These are phyloP conservation scores for Acomys russatus DNA, from an alignment of 2,797 vertebrate genomes.

Conservation along the genomic window DNA sequence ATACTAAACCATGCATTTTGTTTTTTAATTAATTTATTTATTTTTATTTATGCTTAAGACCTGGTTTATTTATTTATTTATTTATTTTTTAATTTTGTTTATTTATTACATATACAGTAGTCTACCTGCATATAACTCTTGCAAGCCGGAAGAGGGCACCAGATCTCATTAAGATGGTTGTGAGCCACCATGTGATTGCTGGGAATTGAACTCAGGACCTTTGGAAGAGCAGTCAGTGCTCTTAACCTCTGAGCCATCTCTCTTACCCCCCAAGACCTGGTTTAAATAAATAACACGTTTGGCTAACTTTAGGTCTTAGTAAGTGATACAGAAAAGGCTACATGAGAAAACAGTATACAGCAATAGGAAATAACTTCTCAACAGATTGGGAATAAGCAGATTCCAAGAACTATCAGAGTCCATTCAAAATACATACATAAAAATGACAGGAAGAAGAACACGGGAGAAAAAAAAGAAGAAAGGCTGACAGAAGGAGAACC, in stretches of 20 bases:
- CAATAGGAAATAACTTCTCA: background rate
- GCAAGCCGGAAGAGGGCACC: no score
- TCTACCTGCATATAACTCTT: no score
- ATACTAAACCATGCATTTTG: background rate
- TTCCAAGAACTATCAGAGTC: background rate
- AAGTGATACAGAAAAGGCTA: background rate
- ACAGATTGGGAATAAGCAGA: background rate
- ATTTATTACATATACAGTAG: no score
- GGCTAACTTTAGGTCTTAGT: background rate
- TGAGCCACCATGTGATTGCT: no score
- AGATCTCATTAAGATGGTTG: no score
- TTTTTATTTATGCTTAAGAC: constrained; percentile 3
- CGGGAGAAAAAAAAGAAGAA: background rate
- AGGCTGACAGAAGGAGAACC: background rate
- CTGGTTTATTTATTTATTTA: no score
- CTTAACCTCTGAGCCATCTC: no score
- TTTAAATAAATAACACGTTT: constrained; percentile 52
- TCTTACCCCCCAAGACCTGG: no score
- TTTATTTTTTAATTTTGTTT: no score
- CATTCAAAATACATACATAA: background rate
- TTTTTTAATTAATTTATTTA: no score
- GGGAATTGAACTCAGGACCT: no score
- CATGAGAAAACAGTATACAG: background rate
- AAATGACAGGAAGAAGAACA: background rate
- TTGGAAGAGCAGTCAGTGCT: no score